Evolutionary conservation across 2,888 invertebrate species (phyloP), one percentile per base, ranked within the genome.

Genomic region (Escarpia spicata): DNA sequence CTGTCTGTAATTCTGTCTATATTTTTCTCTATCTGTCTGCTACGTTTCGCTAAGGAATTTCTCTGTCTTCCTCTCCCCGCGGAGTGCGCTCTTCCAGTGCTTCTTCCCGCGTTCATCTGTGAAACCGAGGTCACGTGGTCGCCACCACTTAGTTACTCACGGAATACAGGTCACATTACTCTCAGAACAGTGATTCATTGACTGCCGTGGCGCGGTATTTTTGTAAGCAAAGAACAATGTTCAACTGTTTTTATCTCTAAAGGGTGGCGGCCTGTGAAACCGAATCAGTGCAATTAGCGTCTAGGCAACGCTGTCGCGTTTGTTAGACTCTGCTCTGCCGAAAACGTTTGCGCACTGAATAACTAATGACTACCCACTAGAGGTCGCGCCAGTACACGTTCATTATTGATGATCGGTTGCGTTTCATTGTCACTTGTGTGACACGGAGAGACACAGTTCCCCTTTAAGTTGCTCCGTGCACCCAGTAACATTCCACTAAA

Each of bases 191-290:
- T 75, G 75, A 15, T n/a, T 75, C 75, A 26, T 75, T 75, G 75
- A 75, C 6, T 26, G 75, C 26, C n/a, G 75, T 26, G 75, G 75
- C n/a, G 75, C 75, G 75, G 75, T 75, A 75, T 75, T 75, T 75
- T 75, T 75, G 75, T 75, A n/a, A 75, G 75, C 75, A 75, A 26
- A 75, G 75, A 75, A 75, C 75, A 75, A 26, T 75, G 75, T 75
- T 75, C 75, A 75, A 75, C 75, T 75, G 75, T 75, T 75, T 75
- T 75, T 52, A 52, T 52, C 19, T 75, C 75, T 6, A 75, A n/a
- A 75, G 75, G 75, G 75, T 26, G 75, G 75, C n/a, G 75, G 75
- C 26, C 75, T 75, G 75, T 75, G 75, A 75, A 75, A 75, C 75
- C 75, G 75, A 75, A 75, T 75, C 19, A 75, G 26, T 75, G 75